These are phyloP conservation scores for Drosophila orosa DNA, from an alignment of 1,140 invertebrate genomes.

Conservation along the genomic window DNA sequence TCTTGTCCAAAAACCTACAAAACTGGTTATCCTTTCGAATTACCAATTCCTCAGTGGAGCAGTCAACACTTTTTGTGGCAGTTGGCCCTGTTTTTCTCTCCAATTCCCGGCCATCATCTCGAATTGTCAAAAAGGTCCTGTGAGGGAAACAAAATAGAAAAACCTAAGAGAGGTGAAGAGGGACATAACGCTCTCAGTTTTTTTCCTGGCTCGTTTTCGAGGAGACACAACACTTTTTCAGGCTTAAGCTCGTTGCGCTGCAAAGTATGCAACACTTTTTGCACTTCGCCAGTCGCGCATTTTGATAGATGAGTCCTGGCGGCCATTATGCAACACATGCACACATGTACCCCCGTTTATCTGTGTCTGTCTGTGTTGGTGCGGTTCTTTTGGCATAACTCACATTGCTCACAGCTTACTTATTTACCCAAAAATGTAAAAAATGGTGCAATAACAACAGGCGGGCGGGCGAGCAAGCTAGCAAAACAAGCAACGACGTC, in stretches of 20 bases:
- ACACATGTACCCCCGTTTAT: slow-evolving; percentile 29
- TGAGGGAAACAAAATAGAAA: not conserved
- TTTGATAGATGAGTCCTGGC: slow-evolving; percentile 79
- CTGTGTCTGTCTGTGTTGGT: slow-evolving; percentile 25
- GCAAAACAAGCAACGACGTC: slow-evolving; percentile 49
- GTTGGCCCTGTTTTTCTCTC: slow-evolving; percentile 26
- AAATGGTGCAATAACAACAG: slow-evolving; percentile 67
- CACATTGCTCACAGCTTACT: slow-evolving; percentile 65
- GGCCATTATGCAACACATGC: slow-evolving; percentile 70
- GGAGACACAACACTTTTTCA: slow-evolving; percentile 65
- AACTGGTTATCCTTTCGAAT: slow-evolving; percentile 24
- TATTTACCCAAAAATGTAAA: slow-evolving; percentile 75
- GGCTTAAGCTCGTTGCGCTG: slow-evolving; percentile 47
- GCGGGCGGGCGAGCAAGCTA: slow-evolving; percentile 40
- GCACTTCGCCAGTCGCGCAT: slow-evolving; percentile 60
- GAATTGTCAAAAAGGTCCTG: slow-evolving; percentile 49
- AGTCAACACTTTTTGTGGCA: slow-evolving; percentile 43
- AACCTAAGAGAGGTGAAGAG: not conserved
- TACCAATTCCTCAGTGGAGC: slow-evolving; percentile 38
- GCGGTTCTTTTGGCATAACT: slow-evolving; percentile 73
- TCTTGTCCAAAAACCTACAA: not conserved
- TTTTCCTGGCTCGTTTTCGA: too few relatives aligned
- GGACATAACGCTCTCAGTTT: slow-evolving; percentile 9
- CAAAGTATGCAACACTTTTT: slow-evolving; percentile 75
- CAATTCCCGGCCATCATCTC: slow-evolving; percentile 18